Percentiles rank a stretch among this genome's conserved stretches.
Conservation (phyloP, 2,797 vertebrate species). For the Falco novaeseelandiae region DNA sequence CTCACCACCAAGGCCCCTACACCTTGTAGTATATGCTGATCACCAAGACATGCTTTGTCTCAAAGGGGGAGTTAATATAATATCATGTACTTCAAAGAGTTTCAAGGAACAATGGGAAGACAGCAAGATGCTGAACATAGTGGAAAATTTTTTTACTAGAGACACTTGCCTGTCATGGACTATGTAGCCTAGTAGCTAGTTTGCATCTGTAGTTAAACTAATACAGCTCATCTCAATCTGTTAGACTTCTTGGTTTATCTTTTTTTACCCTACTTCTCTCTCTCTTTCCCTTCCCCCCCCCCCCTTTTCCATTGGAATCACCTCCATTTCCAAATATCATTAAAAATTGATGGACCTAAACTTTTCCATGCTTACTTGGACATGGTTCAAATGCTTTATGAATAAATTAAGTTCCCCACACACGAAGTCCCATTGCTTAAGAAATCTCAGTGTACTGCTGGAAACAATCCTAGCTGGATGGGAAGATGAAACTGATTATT, state of each 20-base stretch:
- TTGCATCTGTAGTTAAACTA: not conserved
- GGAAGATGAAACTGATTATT: constrained; percentile 46
- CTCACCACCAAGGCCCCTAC: not conserved
- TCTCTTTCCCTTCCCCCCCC: too few species aligned
- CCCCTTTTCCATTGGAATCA: not conserved
- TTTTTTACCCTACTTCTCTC: not conserved
- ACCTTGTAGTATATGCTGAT: not conserved
- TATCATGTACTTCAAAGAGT: not conserved
- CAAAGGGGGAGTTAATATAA: not conserved
- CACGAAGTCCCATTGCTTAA: constrained; percentile 12
- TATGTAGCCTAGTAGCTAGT: not conserved
- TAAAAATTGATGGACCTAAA: not conserved
- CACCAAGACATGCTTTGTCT: not conserved
- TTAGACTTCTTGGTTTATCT: not conserved
- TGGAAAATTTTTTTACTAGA: not conserved
- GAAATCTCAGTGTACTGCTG: constrained; percentile 25
- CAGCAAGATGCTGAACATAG: not conserved
- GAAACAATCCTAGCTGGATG: constrained; percentile 37
- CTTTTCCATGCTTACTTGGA: constrained; percentile 18
- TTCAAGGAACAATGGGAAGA: not conserved
- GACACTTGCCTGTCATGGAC: not conserved
- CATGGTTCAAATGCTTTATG: not conserved
- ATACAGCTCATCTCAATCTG: not conserved
- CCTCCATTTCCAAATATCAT: not conserved
- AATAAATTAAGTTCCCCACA: constrained; percentile 34